These are phyloP conservation scores for Zeugodacus cucurbitae DNA, from an alignment of 1,140 invertebrate genomes.

Conservation along the genomic window DNA sequence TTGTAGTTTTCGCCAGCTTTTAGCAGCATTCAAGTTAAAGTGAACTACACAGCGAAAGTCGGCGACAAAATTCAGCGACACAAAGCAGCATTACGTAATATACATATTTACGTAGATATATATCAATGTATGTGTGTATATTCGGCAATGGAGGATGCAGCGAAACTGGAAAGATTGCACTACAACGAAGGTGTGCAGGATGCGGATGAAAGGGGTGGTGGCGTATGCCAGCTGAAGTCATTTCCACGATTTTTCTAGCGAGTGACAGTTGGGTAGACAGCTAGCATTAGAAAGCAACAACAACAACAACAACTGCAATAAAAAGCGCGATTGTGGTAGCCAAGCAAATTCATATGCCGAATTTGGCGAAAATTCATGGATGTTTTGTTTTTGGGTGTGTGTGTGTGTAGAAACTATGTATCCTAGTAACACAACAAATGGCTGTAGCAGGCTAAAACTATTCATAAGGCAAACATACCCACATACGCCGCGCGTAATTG, in stretches of 20 bases:
- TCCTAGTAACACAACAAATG: neutral
- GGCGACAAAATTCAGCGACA: slow-evolving; percentile 19
- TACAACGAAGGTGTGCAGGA: neutral
- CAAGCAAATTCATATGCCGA: neutral
- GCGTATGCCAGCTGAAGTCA: neutral
- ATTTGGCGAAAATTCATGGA: neutral
- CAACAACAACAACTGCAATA: neutral
- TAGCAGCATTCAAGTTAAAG: neutral
- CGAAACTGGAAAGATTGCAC: neutral
- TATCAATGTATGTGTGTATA: neutral
- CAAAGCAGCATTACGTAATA: neutral
- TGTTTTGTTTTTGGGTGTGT: neutral
- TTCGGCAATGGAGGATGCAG: neutral
- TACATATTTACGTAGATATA: too few relatives aligned
- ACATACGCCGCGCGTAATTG: neutral
- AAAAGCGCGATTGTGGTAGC: neutral
- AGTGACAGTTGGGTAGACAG: neutral
- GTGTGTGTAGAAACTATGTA: too few relatives aligned
- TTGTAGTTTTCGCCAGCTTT: neutral
- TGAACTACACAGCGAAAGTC: slow-evolving; percentile 8
- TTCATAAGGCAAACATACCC: neutral
- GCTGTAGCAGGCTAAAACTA: neutral
- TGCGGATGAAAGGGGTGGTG: neutral
- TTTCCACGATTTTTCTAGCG: slow-evolving; percentile 21
- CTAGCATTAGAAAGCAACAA: neutral